These are phyloP conservation scores for Halocaridina rubra DNA, from an alignment of 2,888 invertebrate genomes.

Conservation along the genomic window DNA sequence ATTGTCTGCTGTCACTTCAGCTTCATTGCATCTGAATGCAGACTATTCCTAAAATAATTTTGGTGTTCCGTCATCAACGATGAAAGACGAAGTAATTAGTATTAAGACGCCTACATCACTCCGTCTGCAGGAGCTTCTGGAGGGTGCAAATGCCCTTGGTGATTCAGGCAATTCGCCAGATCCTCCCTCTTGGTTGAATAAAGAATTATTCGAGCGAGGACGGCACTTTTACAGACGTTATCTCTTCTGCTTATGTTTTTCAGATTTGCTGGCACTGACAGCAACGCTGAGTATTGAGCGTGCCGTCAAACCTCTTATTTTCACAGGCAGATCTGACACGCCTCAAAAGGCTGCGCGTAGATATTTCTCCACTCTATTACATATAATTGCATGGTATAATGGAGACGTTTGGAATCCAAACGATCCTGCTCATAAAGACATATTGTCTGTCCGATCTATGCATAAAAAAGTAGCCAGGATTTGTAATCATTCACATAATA, in stretches of 20 bases:
- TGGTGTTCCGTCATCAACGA: too few species aligned
- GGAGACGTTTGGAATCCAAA: constrained; percentile 71
- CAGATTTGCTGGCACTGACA: constrained; percentile 36
- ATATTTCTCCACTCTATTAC: constrained; percentile 70
- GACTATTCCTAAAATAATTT: too few species aligned
- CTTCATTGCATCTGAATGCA: too few species aligned
- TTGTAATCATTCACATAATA: constrained; percentile 41
- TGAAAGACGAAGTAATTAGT: background rate
- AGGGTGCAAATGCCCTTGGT: constrained; percentile 22
- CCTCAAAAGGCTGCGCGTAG: constrained; percentile 70
- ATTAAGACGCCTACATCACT: background rate
- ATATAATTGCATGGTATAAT: constrained; percentile 71
- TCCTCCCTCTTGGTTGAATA: constrained; percentile 51
- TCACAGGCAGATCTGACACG: constrained; percentile 71
- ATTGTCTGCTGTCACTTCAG: too few species aligned
- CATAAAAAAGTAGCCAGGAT: constrained; percentile 66
- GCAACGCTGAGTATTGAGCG: constrained; percentile 63
- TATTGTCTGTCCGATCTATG: constrained; percentile 69
- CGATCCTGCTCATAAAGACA: constrained; percentile 69
- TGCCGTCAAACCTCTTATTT: constrained; percentile 70
- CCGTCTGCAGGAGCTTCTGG: background rate
- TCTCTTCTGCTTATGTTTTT: constrained; percentile 35
- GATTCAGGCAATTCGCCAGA: constrained; percentile 13
- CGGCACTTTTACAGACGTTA: constrained; percentile 38
- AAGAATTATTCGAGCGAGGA: constrained; percentile 29